phyloP scores from a whole-genome alignment of 2,797 vertebrate genomes.

The Pantherophis vulpinus region DNA sequence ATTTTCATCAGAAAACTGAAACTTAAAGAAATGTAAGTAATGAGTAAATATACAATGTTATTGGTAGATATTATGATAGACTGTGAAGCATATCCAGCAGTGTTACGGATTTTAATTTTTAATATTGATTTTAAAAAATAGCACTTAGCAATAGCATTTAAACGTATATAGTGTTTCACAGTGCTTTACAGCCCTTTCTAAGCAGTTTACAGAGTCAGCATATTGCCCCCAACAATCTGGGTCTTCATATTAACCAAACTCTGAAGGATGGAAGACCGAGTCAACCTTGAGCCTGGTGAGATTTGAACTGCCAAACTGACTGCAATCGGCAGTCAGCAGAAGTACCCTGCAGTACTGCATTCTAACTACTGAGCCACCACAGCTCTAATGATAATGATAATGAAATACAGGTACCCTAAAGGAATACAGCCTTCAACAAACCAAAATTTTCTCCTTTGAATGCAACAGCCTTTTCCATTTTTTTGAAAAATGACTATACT shows the following conservation, averaged over 20 bases:
- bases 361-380: too few relatives aligned
- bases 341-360: too few relatives aligned
- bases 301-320: too few relatives aligned
- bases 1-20: neutral
- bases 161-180: too few relatives aligned
- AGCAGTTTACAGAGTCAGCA: too few relatives aligned
- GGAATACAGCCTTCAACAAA: neutral
- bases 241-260: too few relatives aligned
- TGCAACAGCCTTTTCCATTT: neutral
- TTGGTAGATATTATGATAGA: neutral
- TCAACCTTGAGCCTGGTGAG: too few relatives aligned
- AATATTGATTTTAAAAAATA: neutral
- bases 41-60: neutral
- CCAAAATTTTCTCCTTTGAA: neutral
- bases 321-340: too few relatives aligned
- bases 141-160: too few relatives aligned
- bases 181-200: too few relatives aligned
- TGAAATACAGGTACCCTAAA: neutral
- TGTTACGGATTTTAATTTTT: neutral
- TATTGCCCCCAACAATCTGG: too few relatives aligned
- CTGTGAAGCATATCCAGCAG: conserved; percentile 4
- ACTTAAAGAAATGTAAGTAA: neutral
- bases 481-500: neutral
- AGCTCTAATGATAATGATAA: neutral
- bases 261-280: too few relatives aligned